phyloP scores from a whole-genome alignment of 2,888 invertebrate species.

The Falcaria lacertinaria region DNA sequence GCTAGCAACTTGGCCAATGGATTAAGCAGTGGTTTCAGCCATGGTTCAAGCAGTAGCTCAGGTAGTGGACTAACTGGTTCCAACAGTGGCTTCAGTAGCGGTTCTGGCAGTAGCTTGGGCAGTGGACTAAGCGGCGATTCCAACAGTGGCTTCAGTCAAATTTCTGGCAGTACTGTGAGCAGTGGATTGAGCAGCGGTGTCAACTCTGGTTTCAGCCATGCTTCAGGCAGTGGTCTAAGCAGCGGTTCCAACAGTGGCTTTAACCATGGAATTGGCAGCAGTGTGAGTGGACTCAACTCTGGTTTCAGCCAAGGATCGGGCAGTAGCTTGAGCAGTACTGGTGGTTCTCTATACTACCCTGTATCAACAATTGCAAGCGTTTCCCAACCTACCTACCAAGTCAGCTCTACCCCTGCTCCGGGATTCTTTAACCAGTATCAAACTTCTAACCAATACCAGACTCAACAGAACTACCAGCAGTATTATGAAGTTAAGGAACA shows the following conservation, averaged over 20 bases:
- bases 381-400: slow-evolving; percentile 18
- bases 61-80: too few species aligned
- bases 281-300: neutral
- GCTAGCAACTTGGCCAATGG: slow-evolving; percentile 5
- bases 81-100: neutral
- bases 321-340: slow-evolving; percentile 9
- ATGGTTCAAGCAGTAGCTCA: neutral
- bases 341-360: slow-evolving; percentile 7
- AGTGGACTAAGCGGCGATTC: slow-evolving; percentile 4
- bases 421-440: slow-evolving; percentile 25
- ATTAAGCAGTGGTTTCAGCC: slow-evolving; percentile 1
- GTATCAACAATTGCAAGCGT: slow-evolving; percentile 4
- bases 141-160: too few species aligned
- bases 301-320: too few species aligned
- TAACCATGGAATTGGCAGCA: slow-evolving; percentile 4
- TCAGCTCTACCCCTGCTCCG: slow-evolving; percentile 4
- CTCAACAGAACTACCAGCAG: slow-evolving; percentile 57
- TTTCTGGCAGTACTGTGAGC: slow-evolving; percentile 2
- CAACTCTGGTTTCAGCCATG: neutral
- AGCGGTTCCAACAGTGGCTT: slow-evolving; percentile 5
- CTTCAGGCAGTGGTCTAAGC: neutral
- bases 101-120: slow-evolving; percentile 2
- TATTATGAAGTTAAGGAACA: slow-evolving; percentile 86
- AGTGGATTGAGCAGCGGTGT: too few species aligned
- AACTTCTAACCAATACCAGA: slow-evolving; percentile 31